Evolutionary conservation across 2,888 invertebrate species (phyloP).

Genomic region (Tetheella fluctuosa): DNA sequence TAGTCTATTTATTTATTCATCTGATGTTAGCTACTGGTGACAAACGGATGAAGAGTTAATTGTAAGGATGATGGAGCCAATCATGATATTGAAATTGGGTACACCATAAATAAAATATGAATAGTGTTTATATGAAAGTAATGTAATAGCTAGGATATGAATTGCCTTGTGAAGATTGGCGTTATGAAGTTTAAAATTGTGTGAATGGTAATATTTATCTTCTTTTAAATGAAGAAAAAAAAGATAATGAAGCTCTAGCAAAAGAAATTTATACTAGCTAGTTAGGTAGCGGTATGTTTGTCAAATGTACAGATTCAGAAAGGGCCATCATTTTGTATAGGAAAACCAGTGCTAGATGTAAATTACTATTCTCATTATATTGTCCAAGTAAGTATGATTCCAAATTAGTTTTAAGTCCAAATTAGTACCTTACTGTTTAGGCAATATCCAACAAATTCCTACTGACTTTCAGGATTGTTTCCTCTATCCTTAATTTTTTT

Average conservation of each 20-base stretch:
- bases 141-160: conserved; percentile 5
- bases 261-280: neutral
- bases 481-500: neutral
- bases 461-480: neutral
- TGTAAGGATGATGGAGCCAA: neutral
- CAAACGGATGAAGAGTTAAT: neutral
- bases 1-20: no score
- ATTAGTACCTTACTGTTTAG: neutral
- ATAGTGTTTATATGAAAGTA: neutral
- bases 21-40: no score
- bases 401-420: neutral
- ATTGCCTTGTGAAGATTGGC: conserved; percentile 1
- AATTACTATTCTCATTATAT: neutral
- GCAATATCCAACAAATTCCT: neutral
- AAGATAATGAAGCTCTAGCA: neutral
- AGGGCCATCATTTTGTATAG: neutral
- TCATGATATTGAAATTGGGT: neutral
- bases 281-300: neutral
- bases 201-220: neutral
- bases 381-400: neutral
- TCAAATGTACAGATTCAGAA: neutral
- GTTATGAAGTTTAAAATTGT: neutral
- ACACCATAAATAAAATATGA: neutral
- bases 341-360: conserved; percentile 2
- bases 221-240: neutral